Evolutionary conservation across 2,113 vertebrate species (phyloP).

Genomic region (Tenebrosternarchus preto): DNA sequence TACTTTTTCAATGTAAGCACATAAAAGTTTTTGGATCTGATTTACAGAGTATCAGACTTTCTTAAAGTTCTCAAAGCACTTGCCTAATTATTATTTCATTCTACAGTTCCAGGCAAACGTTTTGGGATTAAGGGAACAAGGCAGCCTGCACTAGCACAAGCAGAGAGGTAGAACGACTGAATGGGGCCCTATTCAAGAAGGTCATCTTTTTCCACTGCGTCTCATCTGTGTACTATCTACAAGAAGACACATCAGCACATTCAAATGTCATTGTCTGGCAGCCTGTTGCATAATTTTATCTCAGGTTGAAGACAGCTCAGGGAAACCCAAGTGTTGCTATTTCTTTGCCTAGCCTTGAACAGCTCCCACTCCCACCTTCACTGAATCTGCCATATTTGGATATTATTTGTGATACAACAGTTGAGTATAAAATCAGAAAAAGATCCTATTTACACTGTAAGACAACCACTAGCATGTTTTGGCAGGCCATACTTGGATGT

Average conservation of each 20-base stretch:
- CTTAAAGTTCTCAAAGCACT: background rate
- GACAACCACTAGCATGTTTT: conserved; percentile 34
- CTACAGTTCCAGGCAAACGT: background rate
- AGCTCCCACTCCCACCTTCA: background rate
- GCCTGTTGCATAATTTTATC: conserved; percentile 52
- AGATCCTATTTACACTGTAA: conserved; percentile 14
- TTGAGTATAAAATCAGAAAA: conserved; percentile 29
- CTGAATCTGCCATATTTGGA: conserved; percentile 31
- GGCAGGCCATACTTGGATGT: conserved; percentile 43
- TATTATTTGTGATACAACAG: conserved; percentile 30
- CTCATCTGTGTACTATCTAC: conserved; percentile 41
- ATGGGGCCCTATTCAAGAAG: conserved; percentile 39
- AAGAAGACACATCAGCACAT: conserved; percentile 48
- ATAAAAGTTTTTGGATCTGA: background rate
- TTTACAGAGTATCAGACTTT: background rate
- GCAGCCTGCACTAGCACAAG: conserved; percentile 17
- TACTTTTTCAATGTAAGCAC: background rate
- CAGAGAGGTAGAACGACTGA: conserved; percentile 29
- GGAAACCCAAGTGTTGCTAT: conserved; percentile 19
- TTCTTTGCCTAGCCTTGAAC: conserved; percentile 27
- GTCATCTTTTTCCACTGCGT: conserved; percentile 57
- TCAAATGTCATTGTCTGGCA: conserved; percentile 56
- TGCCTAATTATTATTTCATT: background rate
- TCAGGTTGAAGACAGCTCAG: conserved; percentile 33
- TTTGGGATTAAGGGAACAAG: conserved; percentile 11